phyloP scores from a whole-genome alignment of 1,140 invertebrate species.

The Caenorhabditis briggsae region DNA sequence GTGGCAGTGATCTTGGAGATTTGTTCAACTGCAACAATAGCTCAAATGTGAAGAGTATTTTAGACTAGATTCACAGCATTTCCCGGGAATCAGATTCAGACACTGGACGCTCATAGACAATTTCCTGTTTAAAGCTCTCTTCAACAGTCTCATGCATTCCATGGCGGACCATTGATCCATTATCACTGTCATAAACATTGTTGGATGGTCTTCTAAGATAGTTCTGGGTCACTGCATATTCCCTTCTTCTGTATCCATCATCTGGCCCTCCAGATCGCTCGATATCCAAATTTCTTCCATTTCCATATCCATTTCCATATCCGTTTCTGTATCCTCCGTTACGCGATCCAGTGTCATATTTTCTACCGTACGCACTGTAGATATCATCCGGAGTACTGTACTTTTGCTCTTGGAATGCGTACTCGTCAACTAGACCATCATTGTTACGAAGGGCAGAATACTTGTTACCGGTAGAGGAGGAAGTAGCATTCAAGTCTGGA shows the following conservation, averaged over 20 bases:
- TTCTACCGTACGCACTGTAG: conserved; percentile 62
- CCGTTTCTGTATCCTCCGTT: conserved; percentile 30
- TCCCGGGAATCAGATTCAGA: conserved; percentile 62
- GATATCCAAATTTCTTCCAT: conserved; percentile 39
- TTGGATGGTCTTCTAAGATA: conserved; percentile 21
- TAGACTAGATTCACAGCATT: conserved; percentile 56
- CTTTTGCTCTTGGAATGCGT: conserved; percentile 55
- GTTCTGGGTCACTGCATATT: conserved; percentile 47
- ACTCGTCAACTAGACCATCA: conserved; percentile 52
- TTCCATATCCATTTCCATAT: conserved; percentile 50
- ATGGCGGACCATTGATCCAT: conserved; percentile 57
- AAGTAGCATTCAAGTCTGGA: conserved; percentile 34
- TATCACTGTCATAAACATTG: conserved; percentile 51
- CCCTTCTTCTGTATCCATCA: conserved; percentile 41
- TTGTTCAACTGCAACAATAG: too few relatives aligned
- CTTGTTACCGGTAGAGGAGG: conserved; percentile 65
- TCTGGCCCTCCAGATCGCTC: conserved; percentile 9
- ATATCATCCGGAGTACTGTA: conserved; percentile 66
- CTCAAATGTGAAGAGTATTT: too few relatives aligned
- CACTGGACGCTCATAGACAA: conserved; percentile 67
- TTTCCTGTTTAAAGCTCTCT: conserved; percentile 77
- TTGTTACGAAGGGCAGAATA: conserved; percentile 65
- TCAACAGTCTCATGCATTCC: conserved; percentile 76
- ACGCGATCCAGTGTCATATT: conserved; percentile 50
- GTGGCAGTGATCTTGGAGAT: too few relatives aligned